Percentiles rank a stretch among this genome's conserved stretches.
Conservation (phyloP, 1,140 invertebrate genomes). For the Epicauta chinensis region DNA sequence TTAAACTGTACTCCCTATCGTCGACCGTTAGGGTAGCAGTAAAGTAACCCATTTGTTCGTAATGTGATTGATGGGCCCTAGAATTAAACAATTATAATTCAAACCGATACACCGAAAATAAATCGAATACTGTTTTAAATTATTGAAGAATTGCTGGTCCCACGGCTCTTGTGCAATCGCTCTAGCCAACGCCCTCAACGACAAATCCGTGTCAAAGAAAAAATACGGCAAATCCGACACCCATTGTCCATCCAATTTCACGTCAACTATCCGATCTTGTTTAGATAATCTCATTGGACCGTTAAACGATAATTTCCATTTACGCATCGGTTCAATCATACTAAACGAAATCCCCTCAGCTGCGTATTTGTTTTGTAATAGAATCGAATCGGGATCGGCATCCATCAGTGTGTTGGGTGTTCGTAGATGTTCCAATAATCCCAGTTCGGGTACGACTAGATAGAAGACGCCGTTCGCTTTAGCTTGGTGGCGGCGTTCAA, state of each 20-base stretch:
- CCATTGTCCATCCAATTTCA: conserved; percentile 49
- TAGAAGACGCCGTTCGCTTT: conserved; percentile 53
- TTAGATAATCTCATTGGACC: conserved; percentile 56
- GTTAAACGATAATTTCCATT: conserved; percentile 56
- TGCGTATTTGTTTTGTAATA: conserved; percentile 49
- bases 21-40: conserved; percentile 50
- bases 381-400: conserved; percentile 38
- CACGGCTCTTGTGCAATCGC: conserved; percentile 61
- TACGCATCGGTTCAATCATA: conserved; percentile 58
- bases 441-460: conserved; percentile 55
- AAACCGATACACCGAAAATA: conserved; percentile 4
- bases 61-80: conserved; percentile 67
- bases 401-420: conserved; percentile 60
- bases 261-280: conserved; percentile 43
- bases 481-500: conserved; percentile 48
- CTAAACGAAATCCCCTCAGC: conserved; percentile 58
- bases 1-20: conserved; percentile 43
- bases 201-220: conserved; percentile 61
- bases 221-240: conserved; percentile 49
- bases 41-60: conserved; percentile 63
- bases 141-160: conserved; percentile 57
- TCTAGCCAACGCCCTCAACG: conserved; percentile 51
- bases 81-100: conserved; percentile 12
- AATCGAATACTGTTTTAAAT: conserved; percentile 54
- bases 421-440: conserved; percentile 56